phyloP scores from a whole-genome alignment of 2,113 vertebrate species.

The Bathybates hornii region DNA sequence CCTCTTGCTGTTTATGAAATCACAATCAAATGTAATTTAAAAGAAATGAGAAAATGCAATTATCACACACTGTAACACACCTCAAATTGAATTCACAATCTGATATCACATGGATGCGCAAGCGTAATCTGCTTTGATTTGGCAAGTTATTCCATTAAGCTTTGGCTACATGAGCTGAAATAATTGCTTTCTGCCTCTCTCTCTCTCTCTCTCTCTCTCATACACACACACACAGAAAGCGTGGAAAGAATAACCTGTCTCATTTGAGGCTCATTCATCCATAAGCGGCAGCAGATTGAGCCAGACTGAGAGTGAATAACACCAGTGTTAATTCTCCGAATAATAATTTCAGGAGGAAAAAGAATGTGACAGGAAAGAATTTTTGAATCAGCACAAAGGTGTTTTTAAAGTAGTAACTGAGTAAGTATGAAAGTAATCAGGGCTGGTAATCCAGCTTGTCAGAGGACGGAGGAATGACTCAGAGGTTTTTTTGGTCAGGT shows the following conservation, averaged over 20 bases:
- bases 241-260: neutral
- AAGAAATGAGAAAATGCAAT: neutral
- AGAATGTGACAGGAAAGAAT: neutral
- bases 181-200: too few species aligned
- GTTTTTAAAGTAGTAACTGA: neutral
- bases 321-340: neutral
- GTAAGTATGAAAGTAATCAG: neutral
- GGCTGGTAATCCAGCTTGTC: neutral
- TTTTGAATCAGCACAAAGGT: fast-evolving
- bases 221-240: too few species aligned
- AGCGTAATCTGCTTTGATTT: too few species aligned
- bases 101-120: too few species aligned
- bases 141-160: too few species aligned
- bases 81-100: too few species aligned
- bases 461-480: neutral
- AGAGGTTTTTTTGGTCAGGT: neutral
- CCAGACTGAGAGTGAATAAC: neutral
- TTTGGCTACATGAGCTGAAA: too few species aligned
- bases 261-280: neutral
- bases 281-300: neutral
- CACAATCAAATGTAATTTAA: neutral
- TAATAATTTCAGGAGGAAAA: neutral
- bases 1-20: neutral
- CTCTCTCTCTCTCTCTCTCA: too few species aligned
- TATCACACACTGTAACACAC: neutral